These are phyloP conservation scores for Tineola bisselliella DNA, from an alignment of 2,888 invertebrate genomes.

Conservation along the genomic window DNA sequence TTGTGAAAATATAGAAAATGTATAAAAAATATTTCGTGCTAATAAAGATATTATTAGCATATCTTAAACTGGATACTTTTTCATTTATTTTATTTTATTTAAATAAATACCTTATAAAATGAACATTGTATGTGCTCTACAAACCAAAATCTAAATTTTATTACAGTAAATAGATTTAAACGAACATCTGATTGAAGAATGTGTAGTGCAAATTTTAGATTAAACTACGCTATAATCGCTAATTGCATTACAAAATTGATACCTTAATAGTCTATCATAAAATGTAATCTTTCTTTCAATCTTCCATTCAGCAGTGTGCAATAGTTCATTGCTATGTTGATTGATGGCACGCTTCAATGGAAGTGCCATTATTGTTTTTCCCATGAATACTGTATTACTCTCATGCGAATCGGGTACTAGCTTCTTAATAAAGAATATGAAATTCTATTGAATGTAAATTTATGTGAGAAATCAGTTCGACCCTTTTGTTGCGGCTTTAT, in stretches of 20 bases:
- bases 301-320: background rate
- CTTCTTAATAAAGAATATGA: background rate
- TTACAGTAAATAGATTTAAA: too few relatives aligned
- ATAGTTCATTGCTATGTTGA: background rate
- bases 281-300: background rate
- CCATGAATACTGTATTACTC: background rate
- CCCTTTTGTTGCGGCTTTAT: background rate
- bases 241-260: background rate
- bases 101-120: too few relatives aligned
- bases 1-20: too few relatives aligned
- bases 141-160: too few relatives aligned
- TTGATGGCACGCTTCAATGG: background rate
- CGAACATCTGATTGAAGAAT: too few relatives aligned
- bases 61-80: too few relatives aligned
- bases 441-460: background rate
- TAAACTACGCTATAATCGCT: too few relatives aligned
- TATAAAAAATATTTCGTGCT: too few relatives aligned
- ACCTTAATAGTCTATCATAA: background rate
- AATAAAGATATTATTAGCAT: too few relatives aligned
- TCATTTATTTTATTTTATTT: too few relatives aligned
- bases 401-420: background rate
- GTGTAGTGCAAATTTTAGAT: too few relatives aligned
- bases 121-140: too few relatives aligned
- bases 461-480: background rate
- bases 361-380: constrained; percentile 2